Evolutionary conservation across 2,113 vertebrate genomes (phyloP).

Genomic region (Misgurnus anguillicaudatus): DNA sequence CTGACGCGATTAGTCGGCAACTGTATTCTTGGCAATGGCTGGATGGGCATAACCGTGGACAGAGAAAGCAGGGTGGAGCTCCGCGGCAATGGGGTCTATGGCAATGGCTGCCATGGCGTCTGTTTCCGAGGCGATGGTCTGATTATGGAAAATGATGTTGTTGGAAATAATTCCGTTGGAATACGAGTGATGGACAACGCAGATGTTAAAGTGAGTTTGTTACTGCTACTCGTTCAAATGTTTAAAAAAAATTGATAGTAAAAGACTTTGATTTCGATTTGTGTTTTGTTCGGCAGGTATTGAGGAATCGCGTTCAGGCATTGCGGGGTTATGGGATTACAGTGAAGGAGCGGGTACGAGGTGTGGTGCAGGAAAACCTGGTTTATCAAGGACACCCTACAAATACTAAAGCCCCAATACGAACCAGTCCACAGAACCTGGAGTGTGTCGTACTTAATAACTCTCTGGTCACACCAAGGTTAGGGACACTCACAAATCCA

Average conservation of each 20-base stretch:
- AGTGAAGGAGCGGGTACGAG: constrained; percentile 80
- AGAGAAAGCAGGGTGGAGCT: constrained; percentile 84
- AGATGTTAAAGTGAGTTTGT: constrained; percentile 79
- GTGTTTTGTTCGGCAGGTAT: constrained; percentile 69
- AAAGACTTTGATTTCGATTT: not conserved
- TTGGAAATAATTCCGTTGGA: constrained; percentile 82
- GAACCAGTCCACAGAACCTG: constrained; percentile 71
- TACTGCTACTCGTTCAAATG: not conserved
- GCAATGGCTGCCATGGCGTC: constrained; percentile 82
- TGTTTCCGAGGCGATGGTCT: constrained; percentile 79
- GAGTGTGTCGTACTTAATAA: constrained; percentile 82
- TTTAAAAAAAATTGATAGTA: not conserved
- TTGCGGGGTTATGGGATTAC: constrained; percentile 80
- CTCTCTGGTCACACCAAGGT: constrained; percentile 77
- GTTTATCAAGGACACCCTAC: constrained; percentile 84
- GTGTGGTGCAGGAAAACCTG: constrained; percentile 85
- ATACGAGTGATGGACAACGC: constrained; percentile 80
- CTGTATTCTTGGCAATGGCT: constrained; percentile 82
- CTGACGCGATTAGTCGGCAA: constrained; percentile 82
- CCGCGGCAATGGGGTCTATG: constrained; percentile 85
- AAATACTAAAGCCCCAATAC: constrained; percentile 76
- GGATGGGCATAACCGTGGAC: constrained; percentile 80
- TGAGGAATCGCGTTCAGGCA: constrained; percentile 87
- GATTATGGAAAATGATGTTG: constrained; percentile 86
- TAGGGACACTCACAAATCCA: not conserved